Evolutionary conservation across 2,797 vertebrate species (phyloP), one percentile per base, ranked within the genome.

Genomic region (Bufotes viridis): DNA sequence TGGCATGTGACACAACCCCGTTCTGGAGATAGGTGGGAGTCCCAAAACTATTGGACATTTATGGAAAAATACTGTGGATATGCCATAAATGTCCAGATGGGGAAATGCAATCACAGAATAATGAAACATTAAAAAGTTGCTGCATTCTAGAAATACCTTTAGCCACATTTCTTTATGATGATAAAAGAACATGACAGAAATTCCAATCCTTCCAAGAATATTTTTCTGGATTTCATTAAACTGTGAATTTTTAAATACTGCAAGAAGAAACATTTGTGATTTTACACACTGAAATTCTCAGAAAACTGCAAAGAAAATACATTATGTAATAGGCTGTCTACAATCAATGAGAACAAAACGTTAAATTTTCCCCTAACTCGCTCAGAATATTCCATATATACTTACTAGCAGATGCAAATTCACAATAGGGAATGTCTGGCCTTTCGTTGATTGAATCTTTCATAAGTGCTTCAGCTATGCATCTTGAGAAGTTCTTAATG

Each of bases 321-420:
- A 26, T 4, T 9, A 34, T 70, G 34, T 29, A 34, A 26, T 0
- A 69, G 24, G 67, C 18, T 18, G 13, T 4, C 7, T 70, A 9
- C 18, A 34, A 29, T 69, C 13, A 14, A 29, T 69, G 5, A 70
- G 20, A 15, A 29, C 24, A 14, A 69, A 65, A 24, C 2, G 15
- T 1, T 7, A 65, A 0, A 67, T 17, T 2, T 26, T 20, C n/a
- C 10, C 2, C 67, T 18, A 17, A 24, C 1, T 2, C 20, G 24
- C 4, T 60, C 10, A 7, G 20, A 17, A 61, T 9, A 15, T 42
- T 49, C 34, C 14, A 76, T 20, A 12, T 17, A 55, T n/a, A 82
- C 92, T 94, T 95, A 99, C 98, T 96, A 90, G 94, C 93, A 91
- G 97, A 95, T 82, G 96, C 95, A 91, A 99, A 99, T 90, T 92